Evolutionary conservation across 2,113 vertebrate species (phyloP), one percentile per base, ranked within the genome.

Genomic region (Cyprinus carpio): DNA sequence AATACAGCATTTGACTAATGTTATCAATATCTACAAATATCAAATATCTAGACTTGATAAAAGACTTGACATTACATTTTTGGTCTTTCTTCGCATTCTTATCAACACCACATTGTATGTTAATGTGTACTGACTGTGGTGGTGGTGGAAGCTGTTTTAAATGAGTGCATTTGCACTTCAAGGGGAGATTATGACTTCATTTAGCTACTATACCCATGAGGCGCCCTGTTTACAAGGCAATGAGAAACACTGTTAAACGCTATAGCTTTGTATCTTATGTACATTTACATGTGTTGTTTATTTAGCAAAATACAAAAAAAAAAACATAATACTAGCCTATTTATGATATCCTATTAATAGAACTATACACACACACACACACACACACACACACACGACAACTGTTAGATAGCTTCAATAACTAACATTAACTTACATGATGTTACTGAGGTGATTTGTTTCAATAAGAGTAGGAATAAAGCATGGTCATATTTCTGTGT

Each of bases 111-210:
- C 27, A 16, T 9, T 34, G 31, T 16, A 40, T 60, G 12, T 25
- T 37, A 79, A 62, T 43, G 4, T 62, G 6, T 23, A 37, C 29
- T 60, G 56, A 25, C 9, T 62, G 18, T 25, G 10, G 18, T 75
- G 15, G 69, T 46, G 51, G 20, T 25, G 31, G 2, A 3, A 43
- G 77, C 34, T 62, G 31, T 80, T 40, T 80, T 43, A 80, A 77
- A 80, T 31, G 4, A 62, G 9, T 18, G 20, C 77, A 80, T 80
- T 62, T 62, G 56, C 77, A 80, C 77, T 51, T 43, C 56, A 62
- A 79, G 23, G 34, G 13, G 20, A 40, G 56, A 62, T 80, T 40
- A 80, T 40, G 56, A 43, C 12, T 62, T 80, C 23, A 80, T 40
- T 79, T 40, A 80, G 34, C 12, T 40, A 11, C n/a, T 64, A 62